phyloP scores from a whole-genome alignment of 1,140 invertebrate species.

The Cataglyphis hispanica region DNA sequence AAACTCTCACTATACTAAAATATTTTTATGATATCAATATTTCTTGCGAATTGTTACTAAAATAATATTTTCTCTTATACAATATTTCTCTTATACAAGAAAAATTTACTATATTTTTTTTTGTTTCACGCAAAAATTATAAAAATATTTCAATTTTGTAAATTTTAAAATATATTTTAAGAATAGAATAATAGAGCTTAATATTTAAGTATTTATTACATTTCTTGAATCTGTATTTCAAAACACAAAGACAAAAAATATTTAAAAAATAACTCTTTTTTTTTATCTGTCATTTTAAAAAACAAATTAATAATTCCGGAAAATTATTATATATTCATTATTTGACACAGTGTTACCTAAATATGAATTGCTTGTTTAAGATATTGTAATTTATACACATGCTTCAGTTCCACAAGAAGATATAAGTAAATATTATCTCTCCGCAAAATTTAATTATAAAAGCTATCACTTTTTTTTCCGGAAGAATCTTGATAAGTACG shows the following conservation, averaged over 20 bases:
- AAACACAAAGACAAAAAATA: background rate
- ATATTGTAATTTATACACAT: background rate
- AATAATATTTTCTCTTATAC: background rate
- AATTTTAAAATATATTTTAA: no score
- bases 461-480: constrained; percentile 14
- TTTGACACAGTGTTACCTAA: background rate
- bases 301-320: background rate
- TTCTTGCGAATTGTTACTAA: background rate
- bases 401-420: background rate
- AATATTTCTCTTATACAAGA: background rate
- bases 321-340: no score
- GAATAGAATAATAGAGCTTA: no score
- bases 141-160: background rate
- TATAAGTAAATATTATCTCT: background rate
- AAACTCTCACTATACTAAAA: background rate
- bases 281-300: background rate
- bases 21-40: background rate
- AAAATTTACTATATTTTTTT: background rate
- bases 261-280: background rate
- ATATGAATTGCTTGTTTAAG: background rate
- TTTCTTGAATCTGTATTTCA: background rate
- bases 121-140: background rate
- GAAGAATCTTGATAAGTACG: background rate
- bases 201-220: background rate
- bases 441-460: background rate